phyloP scores from a whole-genome alignment of 2,888 invertebrate species.

The Schizotus pectinicornis region DNA sequence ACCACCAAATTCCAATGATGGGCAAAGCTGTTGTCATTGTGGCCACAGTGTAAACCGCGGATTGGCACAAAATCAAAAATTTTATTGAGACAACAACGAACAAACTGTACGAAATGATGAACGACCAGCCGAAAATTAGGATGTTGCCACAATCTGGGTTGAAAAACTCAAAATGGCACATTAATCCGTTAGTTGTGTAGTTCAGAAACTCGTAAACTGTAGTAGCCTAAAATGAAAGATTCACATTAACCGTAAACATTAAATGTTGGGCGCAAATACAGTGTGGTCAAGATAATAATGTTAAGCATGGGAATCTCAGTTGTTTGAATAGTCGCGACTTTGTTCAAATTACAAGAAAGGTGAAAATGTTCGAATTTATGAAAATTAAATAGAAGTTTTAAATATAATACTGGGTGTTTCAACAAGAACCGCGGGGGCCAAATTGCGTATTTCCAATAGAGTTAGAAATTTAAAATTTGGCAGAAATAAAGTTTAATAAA shows the following conservation, averaged over 20 bases:
- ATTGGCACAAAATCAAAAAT: conserved; percentile 63
- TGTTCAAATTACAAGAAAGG: too few species aligned
- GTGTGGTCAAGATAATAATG: neutral
- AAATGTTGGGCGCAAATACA: neutral
- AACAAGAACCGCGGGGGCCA: too few species aligned
- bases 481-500: too few species aligned
- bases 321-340: too few species aligned
- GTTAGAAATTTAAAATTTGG: too few species aligned
- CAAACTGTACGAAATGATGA: conserved; percentile 59
- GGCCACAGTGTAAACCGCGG: conserved; percentile 65
- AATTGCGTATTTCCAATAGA: too few species aligned
- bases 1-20: conserved; percentile 66
- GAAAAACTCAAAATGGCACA: conserved; percentile 49
- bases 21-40: conserved; percentile 63
- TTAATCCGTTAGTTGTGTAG: conserved; percentile 51
- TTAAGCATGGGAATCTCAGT: neutral
- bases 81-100: conserved; percentile 60
- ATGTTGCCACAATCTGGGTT: conserved; percentile 35
- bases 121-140: conserved; percentile 59
- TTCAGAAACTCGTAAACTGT: conserved; percentile 50
- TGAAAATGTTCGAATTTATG: too few species aligned
- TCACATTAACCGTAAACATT: neutral
- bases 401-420: too few species aligned
- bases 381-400: too few species aligned
- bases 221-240: conserved; percentile 40